phyloP scores from a whole-genome alignment of 2,113 vertebrate species.

The Crypturellus undulatus region DNA sequence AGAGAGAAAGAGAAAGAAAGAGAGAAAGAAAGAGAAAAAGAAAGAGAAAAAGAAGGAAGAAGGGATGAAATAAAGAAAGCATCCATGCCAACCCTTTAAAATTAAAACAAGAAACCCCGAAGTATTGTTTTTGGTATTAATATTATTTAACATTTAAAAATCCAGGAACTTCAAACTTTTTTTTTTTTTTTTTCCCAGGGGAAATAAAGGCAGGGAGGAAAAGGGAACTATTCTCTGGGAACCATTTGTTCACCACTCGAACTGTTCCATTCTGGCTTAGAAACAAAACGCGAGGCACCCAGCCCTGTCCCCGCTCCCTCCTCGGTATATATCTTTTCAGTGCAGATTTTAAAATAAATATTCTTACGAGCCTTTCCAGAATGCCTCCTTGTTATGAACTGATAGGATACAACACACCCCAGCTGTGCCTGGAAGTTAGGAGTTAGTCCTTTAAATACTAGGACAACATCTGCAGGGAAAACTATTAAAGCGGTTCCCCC shows the following conservation, averaged over 20 bases:
- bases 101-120: slow-evolving; percentile 19
- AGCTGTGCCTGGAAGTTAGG: background rate
- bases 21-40: fast-evolving
- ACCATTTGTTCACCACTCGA: slow-evolving; percentile 52
- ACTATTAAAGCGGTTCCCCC: background rate
- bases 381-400: slow-evolving; percentile 12
- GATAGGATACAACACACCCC: background rate
- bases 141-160: slow-evolving; percentile 13
- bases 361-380: slow-evolving; percentile 31
- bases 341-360: slow-evolving; percentile 57
- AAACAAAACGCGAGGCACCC: slow-evolving; percentile 13
- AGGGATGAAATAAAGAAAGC: background rate
- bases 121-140: slow-evolving; percentile 38
- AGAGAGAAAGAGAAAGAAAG: background rate
- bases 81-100: background rate
- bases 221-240: slow-evolving; percentile 41
- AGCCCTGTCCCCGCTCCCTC: background rate
- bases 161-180: slow-evolving; percentile 21
- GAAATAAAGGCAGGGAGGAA: background rate
- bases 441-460: slow-evolving; percentile 24
- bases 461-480: background rate
- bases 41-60: fast-evolving
- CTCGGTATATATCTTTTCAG: slow-evolving; percentile 29
- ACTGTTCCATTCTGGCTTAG: slow-evolving; percentile 34
- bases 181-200: background rate